Percentiles rank a stretch among this genome's conserved stretches.
Conservation (phyloP, 2,888 invertebrate species). For the Junonia oenone region DNA sequence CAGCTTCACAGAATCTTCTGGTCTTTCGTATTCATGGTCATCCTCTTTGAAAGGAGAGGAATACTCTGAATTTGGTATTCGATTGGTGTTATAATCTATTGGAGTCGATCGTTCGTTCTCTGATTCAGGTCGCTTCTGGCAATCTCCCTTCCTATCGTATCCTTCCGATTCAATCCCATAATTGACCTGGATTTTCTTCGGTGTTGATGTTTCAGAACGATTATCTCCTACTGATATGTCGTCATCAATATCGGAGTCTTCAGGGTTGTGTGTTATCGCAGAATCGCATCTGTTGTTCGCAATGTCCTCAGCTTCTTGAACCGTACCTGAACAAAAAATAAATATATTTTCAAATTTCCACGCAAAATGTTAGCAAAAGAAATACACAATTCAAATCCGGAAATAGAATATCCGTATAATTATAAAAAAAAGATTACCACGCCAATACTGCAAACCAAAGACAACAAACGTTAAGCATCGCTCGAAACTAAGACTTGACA, state of each 20-base stretch:
- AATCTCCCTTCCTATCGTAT: constrained; percentile 42
- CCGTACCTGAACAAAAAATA: constrained; percentile 40
- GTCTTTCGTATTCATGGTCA: constrained; percentile 54
- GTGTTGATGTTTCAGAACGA: constrained; percentile 62
- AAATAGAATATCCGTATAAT: constrained; percentile 11
- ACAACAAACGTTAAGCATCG: constrained; percentile 22
- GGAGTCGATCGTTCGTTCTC: constrained; percentile 50
- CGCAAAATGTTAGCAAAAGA: neutral
- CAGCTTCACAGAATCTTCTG: constrained; percentile 55
- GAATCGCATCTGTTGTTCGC: constrained; percentile 42
- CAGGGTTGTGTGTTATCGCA: constrained; percentile 46
- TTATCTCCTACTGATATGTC: constrained; percentile 72
- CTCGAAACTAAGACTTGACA: constrained; percentile 60
- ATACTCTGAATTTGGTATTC: constrained; percentile 51
- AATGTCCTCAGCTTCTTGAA: constrained; percentile 47
- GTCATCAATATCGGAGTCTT: constrained; percentile 58
- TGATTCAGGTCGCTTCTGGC: constrained; percentile 26
- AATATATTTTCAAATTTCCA: neutral
- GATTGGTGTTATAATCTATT: constrained; percentile 48
- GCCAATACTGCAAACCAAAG: constrained; percentile 37
- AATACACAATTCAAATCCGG: neutral
- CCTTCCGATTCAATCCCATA: constrained; percentile 37
- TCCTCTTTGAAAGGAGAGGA: constrained; percentile 66
- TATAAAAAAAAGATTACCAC: constrained; percentile 21
- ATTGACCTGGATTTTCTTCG: constrained; percentile 40